Percentiles rank a stretch among this genome's conserved stretches.
These are phyloP conservation scores for Capra hircus DNA, from an alignment of 2,113 vertebrate species.

Conservation along the genomic window DNA sequence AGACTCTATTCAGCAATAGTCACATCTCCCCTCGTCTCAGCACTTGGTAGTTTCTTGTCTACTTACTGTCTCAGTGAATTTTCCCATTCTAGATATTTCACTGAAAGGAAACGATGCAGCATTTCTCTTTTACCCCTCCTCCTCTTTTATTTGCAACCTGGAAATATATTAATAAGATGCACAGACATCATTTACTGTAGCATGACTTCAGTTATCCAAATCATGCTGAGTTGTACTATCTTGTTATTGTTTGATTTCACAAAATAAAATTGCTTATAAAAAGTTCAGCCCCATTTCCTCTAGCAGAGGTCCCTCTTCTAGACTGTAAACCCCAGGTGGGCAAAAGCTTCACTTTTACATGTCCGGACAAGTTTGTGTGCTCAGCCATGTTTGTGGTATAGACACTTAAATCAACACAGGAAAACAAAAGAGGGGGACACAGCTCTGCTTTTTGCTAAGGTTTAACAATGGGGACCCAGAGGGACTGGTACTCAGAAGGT, in stretches of 20 bases:
- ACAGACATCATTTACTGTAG: background rate
- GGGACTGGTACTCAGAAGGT: background rate
- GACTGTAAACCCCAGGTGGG: background rate
- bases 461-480: background rate
- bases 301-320: background rate
- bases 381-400: background rate
- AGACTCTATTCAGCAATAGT: background rate
- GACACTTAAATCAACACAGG: background rate
- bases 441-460: background rate
- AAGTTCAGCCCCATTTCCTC: background rate
- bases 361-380: background rate
- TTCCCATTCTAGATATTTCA: background rate
- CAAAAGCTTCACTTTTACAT: background rate
- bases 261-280: background rate
- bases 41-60: background rate
- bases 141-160: background rate
- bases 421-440: background rate
- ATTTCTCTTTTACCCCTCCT: background rate
- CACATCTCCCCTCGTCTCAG: background rate
- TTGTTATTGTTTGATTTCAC: background rate
- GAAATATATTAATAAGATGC: background rate
- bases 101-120: background rate
- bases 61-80: background rate
- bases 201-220: background rate
- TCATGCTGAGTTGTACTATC: background rate